Percentiles rank a stretch among this genome's conserved stretches.
Evolutionary conservation across 1,140 invertebrate genomes (phyloP).

Genomic region (Hermatobates lingyangjiaoensis): DNA sequence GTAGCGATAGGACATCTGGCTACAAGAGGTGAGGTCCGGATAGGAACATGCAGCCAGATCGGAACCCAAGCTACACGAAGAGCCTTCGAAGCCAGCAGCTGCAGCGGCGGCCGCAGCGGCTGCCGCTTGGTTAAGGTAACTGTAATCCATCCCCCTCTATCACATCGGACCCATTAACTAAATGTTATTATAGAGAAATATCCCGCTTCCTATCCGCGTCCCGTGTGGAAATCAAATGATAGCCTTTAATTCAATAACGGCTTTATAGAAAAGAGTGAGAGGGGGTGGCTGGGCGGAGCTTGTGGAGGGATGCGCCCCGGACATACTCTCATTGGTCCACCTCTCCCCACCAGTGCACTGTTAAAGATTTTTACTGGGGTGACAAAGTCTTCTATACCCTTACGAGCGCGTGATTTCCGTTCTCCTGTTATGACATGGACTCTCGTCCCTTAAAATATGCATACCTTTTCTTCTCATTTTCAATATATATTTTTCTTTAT

Average conservation of each 20-base stretch:
- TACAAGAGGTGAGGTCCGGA: conserved; percentile 51
- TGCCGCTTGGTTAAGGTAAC: conserved; percentile 48
- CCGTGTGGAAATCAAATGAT: conserved; percentile 51
- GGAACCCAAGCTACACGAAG: conserved; percentile 37
- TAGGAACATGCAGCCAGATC: conserved; percentile 20
- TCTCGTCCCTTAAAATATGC: too few species aligned
- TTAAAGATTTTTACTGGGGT: conserved; percentile 12
- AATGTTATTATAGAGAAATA: conserved; percentile 15
- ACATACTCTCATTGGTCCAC: conserved; percentile 7
- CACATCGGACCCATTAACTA: not conserved
- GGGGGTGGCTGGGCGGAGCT: conserved; percentile 14
- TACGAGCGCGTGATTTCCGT: conserved; percentile 7
- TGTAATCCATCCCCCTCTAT: conserved; percentile 38
- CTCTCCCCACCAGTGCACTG: conserved; percentile 3
- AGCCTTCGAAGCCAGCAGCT: conserved; percentile 41
- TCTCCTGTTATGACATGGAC: not conserved
- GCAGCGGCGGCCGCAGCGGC: conserved; percentile 30
- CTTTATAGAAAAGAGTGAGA: conserved; percentile 20
- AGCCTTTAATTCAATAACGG: conserved; percentile 50
- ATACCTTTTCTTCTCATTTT: too few species aligned
- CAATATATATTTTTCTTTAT: too few species aligned
- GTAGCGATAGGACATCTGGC: conserved; percentile 64
- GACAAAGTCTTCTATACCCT: conserved; percentile 1
- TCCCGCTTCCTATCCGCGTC: conserved; percentile 26
- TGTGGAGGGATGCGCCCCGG: conserved; percentile 12